Conservation (phyloP, 2,888 invertebrate genomes). For the Thera britannica region DNA sequence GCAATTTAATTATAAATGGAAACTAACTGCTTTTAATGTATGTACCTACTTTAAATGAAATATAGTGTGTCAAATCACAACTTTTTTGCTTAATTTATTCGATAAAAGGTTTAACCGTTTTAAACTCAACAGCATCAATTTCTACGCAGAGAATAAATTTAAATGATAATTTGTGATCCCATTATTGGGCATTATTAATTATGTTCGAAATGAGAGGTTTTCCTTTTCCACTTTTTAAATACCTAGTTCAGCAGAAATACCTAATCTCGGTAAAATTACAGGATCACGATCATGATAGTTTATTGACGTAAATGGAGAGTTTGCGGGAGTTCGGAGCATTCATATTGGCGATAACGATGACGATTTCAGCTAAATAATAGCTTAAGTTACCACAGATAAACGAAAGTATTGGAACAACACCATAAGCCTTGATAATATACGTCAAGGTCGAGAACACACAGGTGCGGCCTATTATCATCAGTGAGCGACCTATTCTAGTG, state of each 20-base stretch:
- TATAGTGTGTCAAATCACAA: background rate
- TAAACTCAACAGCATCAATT: too few species aligned
- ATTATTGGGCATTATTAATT: too few species aligned
- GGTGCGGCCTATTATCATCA: constrained; percentile 26
- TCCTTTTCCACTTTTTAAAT: background rate
- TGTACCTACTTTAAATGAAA: background rate
- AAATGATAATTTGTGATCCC: too few species aligned
- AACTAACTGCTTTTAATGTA: constrained; percentile 2
- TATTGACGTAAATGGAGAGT: too few species aligned
- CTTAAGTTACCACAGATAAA: background rate
- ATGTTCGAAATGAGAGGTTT: constrained; percentile 14
- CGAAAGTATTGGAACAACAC: constrained; percentile 12
- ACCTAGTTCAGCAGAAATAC: too few species aligned
- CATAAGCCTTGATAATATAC: constrained; percentile 23
- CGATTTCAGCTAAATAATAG: too few species aligned
- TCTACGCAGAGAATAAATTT: too few species aligned
- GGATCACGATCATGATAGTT: too few species aligned
- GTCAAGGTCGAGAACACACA: constrained; percentile 22
- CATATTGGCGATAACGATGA: too few species aligned
- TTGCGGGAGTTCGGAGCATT: too few species aligned
- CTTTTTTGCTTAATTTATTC: background rate
- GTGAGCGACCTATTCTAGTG: constrained; percentile 1
- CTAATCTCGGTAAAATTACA: too few species aligned
- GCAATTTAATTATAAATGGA: constrained; percentile 14
- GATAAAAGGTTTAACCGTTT: background rate